These are phyloP conservation scores for Stegostoma tigrinum DNA, from an alignment of 2,113 vertebrate genomes.

Conservation along the genomic window DNA sequence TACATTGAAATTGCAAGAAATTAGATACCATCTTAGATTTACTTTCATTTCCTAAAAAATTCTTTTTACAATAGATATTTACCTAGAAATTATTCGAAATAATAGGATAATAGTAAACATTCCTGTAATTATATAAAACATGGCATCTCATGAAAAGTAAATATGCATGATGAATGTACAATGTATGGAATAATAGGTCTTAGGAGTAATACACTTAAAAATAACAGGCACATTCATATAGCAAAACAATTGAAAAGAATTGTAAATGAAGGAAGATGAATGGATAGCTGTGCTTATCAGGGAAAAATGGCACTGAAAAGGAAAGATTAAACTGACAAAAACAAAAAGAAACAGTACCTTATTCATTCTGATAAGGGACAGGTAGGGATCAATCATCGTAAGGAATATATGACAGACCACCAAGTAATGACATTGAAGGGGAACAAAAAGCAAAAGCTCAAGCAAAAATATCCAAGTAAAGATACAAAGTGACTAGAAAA, in stretches of 20 bases:
- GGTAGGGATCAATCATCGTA: no score
- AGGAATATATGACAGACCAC: no score
- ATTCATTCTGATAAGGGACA: no score
- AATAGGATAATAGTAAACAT: not conserved
- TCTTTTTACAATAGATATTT: not conserved
- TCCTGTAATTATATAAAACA: not conserved
- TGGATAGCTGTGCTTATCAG: not conserved
- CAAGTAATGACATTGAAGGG: no score
- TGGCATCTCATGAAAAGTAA: not conserved
- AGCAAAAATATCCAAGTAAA: no score
- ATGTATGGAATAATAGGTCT: not conserved
- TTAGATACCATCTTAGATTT: not conserved
- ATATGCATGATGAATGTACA: not conserved
- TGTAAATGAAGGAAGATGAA: not conserved
- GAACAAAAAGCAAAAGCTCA: no score
- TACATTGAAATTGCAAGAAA: not conserved
- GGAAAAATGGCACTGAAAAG: not conserved
- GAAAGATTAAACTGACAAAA: not conserved
- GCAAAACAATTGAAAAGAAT: no score
- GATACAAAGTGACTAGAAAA: no score
- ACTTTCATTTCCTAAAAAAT: not conserved
- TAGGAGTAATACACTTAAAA: not conserved
- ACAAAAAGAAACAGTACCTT: no score
- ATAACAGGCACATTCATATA: not conserved
- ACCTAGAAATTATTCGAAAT: not conserved